phyloP scores from a whole-genome alignment of 2,797 vertebrate genomes.

The Alfaro cultratus region DNA sequence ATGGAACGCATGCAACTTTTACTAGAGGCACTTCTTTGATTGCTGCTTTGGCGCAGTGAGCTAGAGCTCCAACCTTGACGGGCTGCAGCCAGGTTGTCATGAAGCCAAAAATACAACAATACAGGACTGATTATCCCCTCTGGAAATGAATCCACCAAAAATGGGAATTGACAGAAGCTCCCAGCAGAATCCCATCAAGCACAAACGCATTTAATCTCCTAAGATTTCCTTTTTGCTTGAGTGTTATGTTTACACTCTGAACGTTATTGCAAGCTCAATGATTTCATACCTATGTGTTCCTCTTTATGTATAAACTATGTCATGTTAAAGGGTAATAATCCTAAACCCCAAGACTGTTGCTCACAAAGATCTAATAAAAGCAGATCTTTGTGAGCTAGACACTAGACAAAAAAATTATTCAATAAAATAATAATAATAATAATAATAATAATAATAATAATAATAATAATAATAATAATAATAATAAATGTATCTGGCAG shows the following conservation, averaged over 20 bases:
- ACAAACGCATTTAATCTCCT: slow-evolving; percentile 17
- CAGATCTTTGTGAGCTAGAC: slow-evolving; percentile 51
- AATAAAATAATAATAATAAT: slow-evolving; percentile 38
- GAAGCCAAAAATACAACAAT: slow-evolving; percentile 29
- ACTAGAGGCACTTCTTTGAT: not conserved
- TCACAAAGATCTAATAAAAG: slow-evolving; percentile 54
- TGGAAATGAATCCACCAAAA: slow-evolving; percentile 13
- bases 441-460: slow-evolving; percentile 56
- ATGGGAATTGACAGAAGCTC: not conserved
- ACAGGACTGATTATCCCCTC: slow-evolving; percentile 39
- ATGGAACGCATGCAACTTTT: slow-evolving; percentile 22
- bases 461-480: slow-evolving; percentile 56
- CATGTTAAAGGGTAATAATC: slow-evolving; percentile 23
- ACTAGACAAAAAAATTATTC: slow-evolving; percentile 9
- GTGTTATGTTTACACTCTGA: slow-evolving; percentile 14
- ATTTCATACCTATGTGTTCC: slow-evolving; percentile 28
- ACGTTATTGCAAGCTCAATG: slow-evolving; percentile 38
- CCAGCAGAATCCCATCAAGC: slow-evolving; percentile 5
- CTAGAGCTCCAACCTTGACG: not conserved
- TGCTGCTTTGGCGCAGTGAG: slow-evolving; percentile 15
- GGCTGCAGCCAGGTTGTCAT: slow-evolving; percentile 11
- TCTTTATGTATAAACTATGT: slow-evolving; percentile 37
- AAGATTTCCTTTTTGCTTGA: slow-evolving; percentile 19
- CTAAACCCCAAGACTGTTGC: slow-evolving; percentile 14
- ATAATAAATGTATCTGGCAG: slow-evolving; percentile 64